Evolutionary conservation across 2,797 vertebrate species (phyloP), one percentile per base, ranked within the genome.

Genomic region (Buceros bicornis): DNA sequence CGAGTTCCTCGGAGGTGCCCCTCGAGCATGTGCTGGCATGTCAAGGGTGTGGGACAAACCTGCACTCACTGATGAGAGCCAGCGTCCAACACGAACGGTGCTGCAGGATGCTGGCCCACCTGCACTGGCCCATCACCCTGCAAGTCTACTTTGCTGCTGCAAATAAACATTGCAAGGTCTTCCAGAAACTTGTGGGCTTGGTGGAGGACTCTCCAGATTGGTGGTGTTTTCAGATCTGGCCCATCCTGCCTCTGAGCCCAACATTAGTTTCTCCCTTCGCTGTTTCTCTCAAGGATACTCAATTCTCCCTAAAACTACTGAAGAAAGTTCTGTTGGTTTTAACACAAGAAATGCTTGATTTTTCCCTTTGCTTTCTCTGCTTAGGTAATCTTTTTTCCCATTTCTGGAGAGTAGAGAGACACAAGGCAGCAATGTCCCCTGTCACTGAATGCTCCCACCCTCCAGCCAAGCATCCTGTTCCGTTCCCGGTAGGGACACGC

Each of bases 61-160:
- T 78, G 25, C 24, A 3, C 0, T 1, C 0, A 2, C 24, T 51
- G 45, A 13, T 45, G 65, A 56, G 31, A 85, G 13, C 21, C 6
- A 8, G 54, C 29, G 19, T 72, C 79, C 88, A 48, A 48, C 35
- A 29, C 40, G 25, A 62, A 33, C 10, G 0, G 0, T 37, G 42
- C 37, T 73, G 69, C 16, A 20, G 67, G 56, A 33, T 5, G 20
- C 57, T 20, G 50, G 47, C 1, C 0, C 12, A 40, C 31, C 62
- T 73, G 48, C 1, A 1, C 31, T n/a, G 33, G 22, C 48, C 48
- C 56, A 54, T 3, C 0, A 1, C 0, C 0, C 54, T 13, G 10
- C 0, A 0, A 82, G 35, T 6, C 48, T 21, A 4, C 17, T 61
- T 54, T 31, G 31, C 22, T 31, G 16, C 31, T 3, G 1, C 0